These are phyloP conservation scores for Steromphala cineraria DNA, from an alignment of 2,888 invertebrate genomes.

Conservation along the genomic window DNA sequence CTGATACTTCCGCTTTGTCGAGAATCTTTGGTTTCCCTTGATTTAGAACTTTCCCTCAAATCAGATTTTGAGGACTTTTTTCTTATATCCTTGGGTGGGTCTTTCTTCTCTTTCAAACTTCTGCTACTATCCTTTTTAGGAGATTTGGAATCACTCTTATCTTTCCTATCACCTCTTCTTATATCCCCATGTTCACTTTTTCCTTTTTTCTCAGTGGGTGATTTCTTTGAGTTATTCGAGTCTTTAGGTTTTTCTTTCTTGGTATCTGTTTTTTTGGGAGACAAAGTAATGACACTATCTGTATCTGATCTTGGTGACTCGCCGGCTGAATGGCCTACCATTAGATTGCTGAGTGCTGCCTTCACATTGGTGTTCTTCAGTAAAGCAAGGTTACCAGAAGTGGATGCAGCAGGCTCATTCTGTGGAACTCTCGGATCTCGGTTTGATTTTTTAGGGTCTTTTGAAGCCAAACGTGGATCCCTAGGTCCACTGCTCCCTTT, in stretches of 20 bases:
- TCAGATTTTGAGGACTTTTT: conserved; percentile 23
- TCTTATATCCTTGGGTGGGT: neutral
- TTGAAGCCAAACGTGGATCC: conserved; percentile 37
- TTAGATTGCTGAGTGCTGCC: conserved; percentile 1
- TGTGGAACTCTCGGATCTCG: conserved; percentile 18
- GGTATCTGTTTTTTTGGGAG: neutral
- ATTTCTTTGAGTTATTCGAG: neutral
- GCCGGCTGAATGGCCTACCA: neutral
- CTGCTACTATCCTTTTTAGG: neutral
- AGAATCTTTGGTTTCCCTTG: conserved; percentile 16
- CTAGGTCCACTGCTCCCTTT: conserved; percentile 7
- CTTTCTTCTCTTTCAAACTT: neutral
- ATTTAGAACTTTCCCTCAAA: conserved; percentile 24
- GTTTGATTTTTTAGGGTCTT: conserved; percentile 37
- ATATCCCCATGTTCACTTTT: neutral
- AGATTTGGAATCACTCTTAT: neutral
- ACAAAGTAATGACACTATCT: neutral
- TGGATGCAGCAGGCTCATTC: neutral
- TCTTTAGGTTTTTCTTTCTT: neutral
- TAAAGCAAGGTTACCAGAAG: neutral
- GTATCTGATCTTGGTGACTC: neutral
- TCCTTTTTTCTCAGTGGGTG: neutral
- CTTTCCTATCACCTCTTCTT: neutral
- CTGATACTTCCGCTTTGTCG: conserved; percentile 12
- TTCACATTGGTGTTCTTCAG: neutral